Evolutionary conservation across 30 jellyfish, hydroid and myxozoan species (phyloP).

Genomic region (Nemopilema nomurai): DNA sequence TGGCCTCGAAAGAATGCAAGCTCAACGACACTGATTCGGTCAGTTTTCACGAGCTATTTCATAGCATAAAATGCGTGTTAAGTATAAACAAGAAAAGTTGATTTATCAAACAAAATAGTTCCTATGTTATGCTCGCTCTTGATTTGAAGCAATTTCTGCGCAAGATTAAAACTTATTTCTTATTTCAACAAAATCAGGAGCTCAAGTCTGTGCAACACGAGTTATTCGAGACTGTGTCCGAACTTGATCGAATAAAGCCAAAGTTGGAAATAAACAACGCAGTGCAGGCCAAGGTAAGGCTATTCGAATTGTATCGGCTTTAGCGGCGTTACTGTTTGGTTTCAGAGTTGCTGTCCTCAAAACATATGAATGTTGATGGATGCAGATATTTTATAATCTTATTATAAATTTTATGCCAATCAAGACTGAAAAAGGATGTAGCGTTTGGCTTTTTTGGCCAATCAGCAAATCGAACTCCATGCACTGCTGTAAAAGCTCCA

Average conservation of each 20-base stretch:
- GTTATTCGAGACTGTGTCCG: constrained; percentile 39
- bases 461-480: no score
- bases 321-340: not conserved
- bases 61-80: no score
- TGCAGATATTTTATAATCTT: not conserved
- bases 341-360: not conserved
- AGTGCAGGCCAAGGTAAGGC: constrained; percentile 53
- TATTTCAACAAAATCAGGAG: no score
- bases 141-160: no score
- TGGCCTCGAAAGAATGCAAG: constrained; percentile 18
- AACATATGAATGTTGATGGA: not conserved
- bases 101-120: not conserved
- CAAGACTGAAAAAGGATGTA: no score
- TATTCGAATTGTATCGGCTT: no score
- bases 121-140: not conserved
- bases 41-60: not conserved
- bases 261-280: constrained; percentile 42
- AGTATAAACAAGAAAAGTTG: no score
- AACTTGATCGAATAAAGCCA: constrained; percentile 51
- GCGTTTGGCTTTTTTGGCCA: no score
- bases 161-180: no score
- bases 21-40: constrained; percentile 1
- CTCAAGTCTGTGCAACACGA: constrained; percentile 30
- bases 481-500: no score
- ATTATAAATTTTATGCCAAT: no score